Conservation (phyloP, 2,888 invertebrate species). For the Adelognathus sp. region DNA sequence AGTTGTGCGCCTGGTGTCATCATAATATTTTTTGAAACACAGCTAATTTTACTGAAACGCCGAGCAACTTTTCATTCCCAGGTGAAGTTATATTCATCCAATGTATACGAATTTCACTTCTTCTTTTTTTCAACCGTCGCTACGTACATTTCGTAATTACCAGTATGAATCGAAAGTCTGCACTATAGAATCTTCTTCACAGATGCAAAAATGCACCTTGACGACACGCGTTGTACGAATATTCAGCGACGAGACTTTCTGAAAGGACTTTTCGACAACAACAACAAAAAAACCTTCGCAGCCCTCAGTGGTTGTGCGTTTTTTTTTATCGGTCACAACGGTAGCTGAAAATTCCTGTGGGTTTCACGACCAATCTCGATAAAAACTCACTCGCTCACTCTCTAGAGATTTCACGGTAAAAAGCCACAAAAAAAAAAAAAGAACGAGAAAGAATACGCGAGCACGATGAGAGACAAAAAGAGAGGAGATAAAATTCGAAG, state of each 20-base stretch:
- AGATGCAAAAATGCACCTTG: neutral
- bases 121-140: neutral
- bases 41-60: no score
- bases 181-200: neutral
- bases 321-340: conserved; percentile 12
- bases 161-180: neutral
- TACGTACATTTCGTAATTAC: neutral
- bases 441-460: conserved; percentile 17
- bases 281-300: neutral
- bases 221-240: neutral
- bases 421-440: conserved; percentile 58
- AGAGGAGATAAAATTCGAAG: conserved; percentile 31
- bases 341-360: conserved; percentile 68
- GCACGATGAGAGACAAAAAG: neutral
- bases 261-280: neutral
- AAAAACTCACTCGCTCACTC: conserved; percentile 63
- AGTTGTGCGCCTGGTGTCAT: no score
- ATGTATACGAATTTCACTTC: neutral
- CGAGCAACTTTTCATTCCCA: no score
- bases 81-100: neutral
- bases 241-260: neutral
- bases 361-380: conserved; percentile 74
- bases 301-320: neutral
- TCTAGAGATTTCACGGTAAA: conserved; percentile 19
- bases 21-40: no score